Evolutionary conservation across 2,888 invertebrate genomes (phyloP).

Genomic region (Amphipyra tragopoginis): DNA sequence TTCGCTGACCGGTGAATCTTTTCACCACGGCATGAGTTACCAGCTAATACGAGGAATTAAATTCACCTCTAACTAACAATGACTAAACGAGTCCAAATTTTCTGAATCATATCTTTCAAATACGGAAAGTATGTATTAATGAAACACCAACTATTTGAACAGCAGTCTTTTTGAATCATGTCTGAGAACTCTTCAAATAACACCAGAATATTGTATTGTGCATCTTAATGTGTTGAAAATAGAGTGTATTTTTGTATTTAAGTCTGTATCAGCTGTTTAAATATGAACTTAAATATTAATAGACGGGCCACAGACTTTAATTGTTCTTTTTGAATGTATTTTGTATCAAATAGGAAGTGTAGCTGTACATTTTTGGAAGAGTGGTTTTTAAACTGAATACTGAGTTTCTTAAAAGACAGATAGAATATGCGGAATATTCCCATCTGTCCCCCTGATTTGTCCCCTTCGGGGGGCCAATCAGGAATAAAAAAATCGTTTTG

Average conservation of each 20-base stretch:
- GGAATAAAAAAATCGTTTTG: too few relatives aligned
- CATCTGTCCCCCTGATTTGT: too few relatives aligned
- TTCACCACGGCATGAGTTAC: too few relatives aligned
- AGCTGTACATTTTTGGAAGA: too few relatives aligned
- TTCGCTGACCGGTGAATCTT: too few relatives aligned
- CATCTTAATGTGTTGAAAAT: background rate
- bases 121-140: slow-evolving; percentile 29
- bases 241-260: slow-evolving; percentile 20
- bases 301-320: slow-evolving; percentile 23
- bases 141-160: slow-evolving; percentile 47
- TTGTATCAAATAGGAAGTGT: slow-evolving; percentile 2
- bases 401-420: too few relatives aligned
- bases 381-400: too few relatives aligned
- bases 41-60: too few relatives aligned
- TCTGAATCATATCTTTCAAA: slow-evolving; percentile 15
- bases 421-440: too few relatives aligned
- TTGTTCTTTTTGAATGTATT: slow-evolving; percentile 11
- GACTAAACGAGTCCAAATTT: background rate
- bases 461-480: too few relatives aligned
- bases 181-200: slow-evolving; percentile 29
- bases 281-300: slow-evolving; percentile 34
- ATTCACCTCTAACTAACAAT: background rate
- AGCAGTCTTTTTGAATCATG: slow-evolving; percentile 47
- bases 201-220: background rate
- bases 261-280: slow-evolving; percentile 55